Evolutionary conservation across 2,797 vertebrate genomes (phyloP).

Genomic region (Polyboroides typus): DNA sequence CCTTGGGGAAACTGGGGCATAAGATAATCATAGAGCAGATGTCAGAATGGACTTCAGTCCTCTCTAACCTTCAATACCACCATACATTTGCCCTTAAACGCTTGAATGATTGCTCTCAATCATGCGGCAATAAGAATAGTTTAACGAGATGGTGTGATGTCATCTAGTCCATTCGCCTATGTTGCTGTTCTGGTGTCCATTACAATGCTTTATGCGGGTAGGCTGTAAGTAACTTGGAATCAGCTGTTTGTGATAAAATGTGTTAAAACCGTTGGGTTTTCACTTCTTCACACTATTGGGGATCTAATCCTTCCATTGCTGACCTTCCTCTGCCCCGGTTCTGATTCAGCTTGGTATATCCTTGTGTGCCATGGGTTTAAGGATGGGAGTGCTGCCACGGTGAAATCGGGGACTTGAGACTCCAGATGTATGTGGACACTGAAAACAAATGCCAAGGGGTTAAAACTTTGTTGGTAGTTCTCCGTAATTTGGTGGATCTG

Average conservation of each 20-base stretch:
- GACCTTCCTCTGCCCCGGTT: rapidly evolving
- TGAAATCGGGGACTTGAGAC: not conserved
- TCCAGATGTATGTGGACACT: not conserved
- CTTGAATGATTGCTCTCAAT: not conserved
- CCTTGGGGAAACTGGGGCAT: not conserved
- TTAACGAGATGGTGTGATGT: not conserved
- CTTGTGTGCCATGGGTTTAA: not conserved
- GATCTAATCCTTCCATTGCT: not conserved
- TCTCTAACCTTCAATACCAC: not conserved
- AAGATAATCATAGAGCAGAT: not conserved
- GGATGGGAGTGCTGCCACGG: rapidly evolving
- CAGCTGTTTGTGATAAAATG: not conserved
- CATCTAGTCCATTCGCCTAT: not conserved
- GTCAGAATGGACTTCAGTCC: not conserved
- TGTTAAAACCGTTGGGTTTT: not conserved
- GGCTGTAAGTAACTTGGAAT: not conserved
- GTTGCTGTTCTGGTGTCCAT: not conserved
- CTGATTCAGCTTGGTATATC: not conserved
- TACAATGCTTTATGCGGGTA: rapidly evolving
- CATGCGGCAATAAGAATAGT: not conserved
- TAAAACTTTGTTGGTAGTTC: not conserved
- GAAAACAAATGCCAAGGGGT: not conserved
- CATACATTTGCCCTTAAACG: not conserved
- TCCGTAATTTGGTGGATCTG: rapidly evolving
- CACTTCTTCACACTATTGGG: rapidly evolving